A percentile compares a stretch with the other conserved stretches of the same genome.
phyloP scores from a whole-genome alignment of 2,888 invertebrate genomes.

The Sussaba pulchella region DNA sequence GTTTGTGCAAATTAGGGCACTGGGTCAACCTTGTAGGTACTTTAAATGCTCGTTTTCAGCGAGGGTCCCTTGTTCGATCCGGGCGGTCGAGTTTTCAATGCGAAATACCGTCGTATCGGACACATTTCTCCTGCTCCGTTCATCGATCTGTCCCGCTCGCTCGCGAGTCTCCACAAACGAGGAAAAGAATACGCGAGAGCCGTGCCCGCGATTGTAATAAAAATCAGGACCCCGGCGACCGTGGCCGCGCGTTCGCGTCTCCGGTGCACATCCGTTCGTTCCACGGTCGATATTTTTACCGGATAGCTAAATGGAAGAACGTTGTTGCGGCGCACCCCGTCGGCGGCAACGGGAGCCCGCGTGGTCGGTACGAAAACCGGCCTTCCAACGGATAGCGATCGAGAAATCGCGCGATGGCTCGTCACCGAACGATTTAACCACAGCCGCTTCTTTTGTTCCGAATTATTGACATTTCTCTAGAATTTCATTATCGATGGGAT shows the following conservation, averaged over 20 bases:
- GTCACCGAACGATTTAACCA: too few relatives aligned
- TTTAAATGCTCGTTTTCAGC: constrained; percentile 11
- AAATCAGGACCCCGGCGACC: constrained; percentile 58
- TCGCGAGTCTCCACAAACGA: constrained; percentile 54
- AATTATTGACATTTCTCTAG: too few relatives aligned
- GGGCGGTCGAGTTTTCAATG: constrained; percentile 42
- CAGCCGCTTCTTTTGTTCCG: constrained; percentile 73
- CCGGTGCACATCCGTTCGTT: constrained; percentile 47
- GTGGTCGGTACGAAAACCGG: constrained; percentile 67
- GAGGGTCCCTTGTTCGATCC: constrained; percentile 39
- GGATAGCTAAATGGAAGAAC: constrained; percentile 83
- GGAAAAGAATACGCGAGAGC: constrained; percentile 66
- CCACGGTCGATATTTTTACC: constrained; percentile 61
- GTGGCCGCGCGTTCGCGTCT: constrained; percentile 54
- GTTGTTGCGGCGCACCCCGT: constrained; percentile 74
- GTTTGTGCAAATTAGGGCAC: constrained; percentile 37
- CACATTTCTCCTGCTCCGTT: constrained; percentile 37
- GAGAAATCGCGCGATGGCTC: too few relatives aligned
- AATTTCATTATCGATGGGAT: too few relatives aligned
- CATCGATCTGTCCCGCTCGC: constrained; percentile 44
- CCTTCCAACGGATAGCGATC: constrained; percentile 71
- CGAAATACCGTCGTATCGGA: constrained; percentile 32
- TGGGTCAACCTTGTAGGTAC: constrained; percentile 54
- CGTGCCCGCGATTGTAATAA: constrained; percentile 60
- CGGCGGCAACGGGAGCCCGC: constrained; percentile 53